Conservation (phyloP, 2,113 vertebrate genomes). For the Eulemur macaco region DNA sequence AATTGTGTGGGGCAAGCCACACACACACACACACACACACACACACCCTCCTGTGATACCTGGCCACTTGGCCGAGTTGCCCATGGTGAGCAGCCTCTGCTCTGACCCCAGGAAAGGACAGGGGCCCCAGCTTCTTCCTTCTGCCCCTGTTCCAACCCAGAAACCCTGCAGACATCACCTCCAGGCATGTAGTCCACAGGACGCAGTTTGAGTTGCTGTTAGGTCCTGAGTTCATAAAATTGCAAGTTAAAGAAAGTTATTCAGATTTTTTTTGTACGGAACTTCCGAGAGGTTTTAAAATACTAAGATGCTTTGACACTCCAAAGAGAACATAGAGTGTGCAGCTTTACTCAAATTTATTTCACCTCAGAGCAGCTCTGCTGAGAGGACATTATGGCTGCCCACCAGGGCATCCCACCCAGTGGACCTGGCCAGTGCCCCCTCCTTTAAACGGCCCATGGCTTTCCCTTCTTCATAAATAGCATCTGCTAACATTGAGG, state of each 20-base stretch:
- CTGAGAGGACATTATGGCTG: background rate
- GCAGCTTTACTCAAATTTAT: background rate
- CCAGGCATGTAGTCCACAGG: background rate
- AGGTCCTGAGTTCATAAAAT: background rate
- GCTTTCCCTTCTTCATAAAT: background rate
- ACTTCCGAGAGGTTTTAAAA: background rate
- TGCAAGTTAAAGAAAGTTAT: background rate
- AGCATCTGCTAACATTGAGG: background rate
- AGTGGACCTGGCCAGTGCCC: accelerated
- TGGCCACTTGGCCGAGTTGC: background rate
- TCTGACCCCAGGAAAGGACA: background rate
- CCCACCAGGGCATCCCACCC: background rate
- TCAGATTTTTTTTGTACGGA: background rate
- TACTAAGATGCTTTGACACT: background rate
- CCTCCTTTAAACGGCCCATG: background rate
- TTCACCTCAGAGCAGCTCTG: background rate
- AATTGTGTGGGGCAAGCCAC: background rate
- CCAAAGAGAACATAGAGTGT: background rate
- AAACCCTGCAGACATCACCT: background rate
- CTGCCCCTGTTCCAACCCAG: no score
- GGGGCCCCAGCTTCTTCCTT: background rate
- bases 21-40: background rate
- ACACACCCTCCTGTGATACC: background rate
- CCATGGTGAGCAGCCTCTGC: background rate
- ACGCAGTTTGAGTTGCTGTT: background rate